phyloP scores from a whole-genome alignment of 2,113 vertebrate species.

The Edolisoma coerulescens region DNA sequence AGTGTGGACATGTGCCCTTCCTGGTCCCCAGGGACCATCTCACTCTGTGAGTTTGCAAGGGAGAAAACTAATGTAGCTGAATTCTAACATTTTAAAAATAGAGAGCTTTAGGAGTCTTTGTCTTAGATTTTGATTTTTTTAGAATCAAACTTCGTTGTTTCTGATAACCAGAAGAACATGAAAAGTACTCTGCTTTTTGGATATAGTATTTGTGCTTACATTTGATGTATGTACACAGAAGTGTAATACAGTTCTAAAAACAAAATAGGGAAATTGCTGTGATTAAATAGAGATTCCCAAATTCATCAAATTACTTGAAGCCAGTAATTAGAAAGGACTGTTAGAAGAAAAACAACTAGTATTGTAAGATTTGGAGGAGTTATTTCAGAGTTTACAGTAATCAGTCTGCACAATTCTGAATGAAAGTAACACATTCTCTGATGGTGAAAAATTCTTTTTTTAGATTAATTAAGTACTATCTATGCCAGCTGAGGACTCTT shows the following conservation, averaged over 20 bases:
- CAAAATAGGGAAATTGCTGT: background rate
- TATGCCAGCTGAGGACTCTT: background rate
- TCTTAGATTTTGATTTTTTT: background rate
- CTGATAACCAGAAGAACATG: background rate
- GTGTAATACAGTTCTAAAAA: background rate
- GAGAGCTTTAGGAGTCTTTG: background rate
- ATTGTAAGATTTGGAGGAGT: background rate
- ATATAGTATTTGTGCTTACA: background rate
- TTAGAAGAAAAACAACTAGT: background rate
- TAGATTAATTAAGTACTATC: background rate
- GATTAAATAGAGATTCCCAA: background rate
- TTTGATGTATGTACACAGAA: background rate
- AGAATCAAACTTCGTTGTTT: background rate
- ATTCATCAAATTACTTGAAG: background rate
- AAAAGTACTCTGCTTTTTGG: background rate
- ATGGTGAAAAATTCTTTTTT: background rate
- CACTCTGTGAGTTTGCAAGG: background rate
- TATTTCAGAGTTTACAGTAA: background rate
- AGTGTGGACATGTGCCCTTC: background rate
- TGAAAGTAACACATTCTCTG: background rate
- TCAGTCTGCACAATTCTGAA: background rate
- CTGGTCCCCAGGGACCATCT: background rate
- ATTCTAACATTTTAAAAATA: background rate
- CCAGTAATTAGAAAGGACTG: background rate
- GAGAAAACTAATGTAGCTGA: background rate